Conservation (phyloP, 2,888 invertebrate species). For the Heliothis peltigera region DNA sequence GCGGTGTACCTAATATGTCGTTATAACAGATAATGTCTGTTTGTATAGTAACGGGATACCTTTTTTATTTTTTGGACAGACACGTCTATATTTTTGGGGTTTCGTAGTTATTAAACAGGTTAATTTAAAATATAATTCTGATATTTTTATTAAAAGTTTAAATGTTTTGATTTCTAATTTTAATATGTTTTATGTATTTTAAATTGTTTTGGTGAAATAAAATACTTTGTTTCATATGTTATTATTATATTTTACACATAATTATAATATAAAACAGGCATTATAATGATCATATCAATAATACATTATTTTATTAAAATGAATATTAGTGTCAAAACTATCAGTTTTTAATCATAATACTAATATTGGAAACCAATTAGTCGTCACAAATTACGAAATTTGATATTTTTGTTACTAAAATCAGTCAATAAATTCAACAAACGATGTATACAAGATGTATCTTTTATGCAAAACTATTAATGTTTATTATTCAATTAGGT, state of each 20-base stretch:
- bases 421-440: constrained; percentile 36
- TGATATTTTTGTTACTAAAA: constrained; percentile 9
- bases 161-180: too few relatives aligned
- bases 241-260: neutral
- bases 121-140: neutral
- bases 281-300: neutral
- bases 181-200: too few relatives aligned
- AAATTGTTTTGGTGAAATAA: too few relatives aligned
- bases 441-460: constrained; percentile 24
- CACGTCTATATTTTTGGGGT: constrained; percentile 3
- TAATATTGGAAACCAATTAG: constrained; percentile 4
- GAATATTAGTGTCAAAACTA: constrained; percentile 18
- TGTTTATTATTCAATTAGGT: constrained; percentile 18
- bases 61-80: constrained; percentile 67
- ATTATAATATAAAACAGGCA: neutral
- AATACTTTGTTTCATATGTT: too few relatives aligned
- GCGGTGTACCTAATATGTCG: constrained; percentile 85
- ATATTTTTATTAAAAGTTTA: too few relatives aligned
- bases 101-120: constrained; percentile 4
- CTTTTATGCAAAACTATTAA: constrained; percentile 33
- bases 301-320: neutral
- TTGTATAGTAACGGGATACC: constrained; percentile 76
- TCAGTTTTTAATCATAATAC: constrained; percentile 9
- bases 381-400: constrained; percentile 30
- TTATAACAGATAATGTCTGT: constrained; percentile 79